Conservation (phyloP, 2,113 vertebrate genomes). For the Uria lomvia region DNA sequence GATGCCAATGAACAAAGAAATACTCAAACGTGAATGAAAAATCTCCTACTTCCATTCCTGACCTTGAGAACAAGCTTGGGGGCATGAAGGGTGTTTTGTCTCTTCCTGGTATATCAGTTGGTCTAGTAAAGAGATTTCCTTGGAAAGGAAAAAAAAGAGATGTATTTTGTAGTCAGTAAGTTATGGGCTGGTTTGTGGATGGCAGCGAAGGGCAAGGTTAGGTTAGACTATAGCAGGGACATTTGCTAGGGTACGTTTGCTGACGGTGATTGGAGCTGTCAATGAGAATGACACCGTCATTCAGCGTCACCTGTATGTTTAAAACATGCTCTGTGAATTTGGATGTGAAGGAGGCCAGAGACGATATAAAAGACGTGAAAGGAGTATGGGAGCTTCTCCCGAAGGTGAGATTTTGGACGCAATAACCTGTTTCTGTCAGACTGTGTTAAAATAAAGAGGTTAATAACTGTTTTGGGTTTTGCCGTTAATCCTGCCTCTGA, state of each 20-base stretch:
- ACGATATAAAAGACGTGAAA: neutral
- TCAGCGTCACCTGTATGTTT: neutral
- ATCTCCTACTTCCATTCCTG: neutral
- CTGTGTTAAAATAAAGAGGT: neutral
- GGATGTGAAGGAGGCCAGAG: neutral
- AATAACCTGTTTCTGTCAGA: constrained; percentile 1
- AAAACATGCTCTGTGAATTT: neutral
- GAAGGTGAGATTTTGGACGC: neutral
- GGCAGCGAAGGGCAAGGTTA: neutral
- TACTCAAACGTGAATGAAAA: neutral
- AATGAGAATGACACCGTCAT: neutral
- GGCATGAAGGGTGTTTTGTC: neutral
- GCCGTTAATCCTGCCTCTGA: neutral
- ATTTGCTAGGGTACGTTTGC: neutral
- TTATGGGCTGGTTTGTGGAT: constrained; percentile 6
- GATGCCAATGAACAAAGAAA: neutral
- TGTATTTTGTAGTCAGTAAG: neutral
- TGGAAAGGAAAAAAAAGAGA: neutral
- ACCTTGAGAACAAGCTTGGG: neutral
- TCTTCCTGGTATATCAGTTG: neutral
- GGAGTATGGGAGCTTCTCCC: neutral
- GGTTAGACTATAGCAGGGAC: neutral
- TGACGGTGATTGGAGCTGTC: constrained; percentile 5
- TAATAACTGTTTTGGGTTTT: neutral
- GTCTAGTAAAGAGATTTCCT: neutral